These are phyloP conservation scores for Eupeodes corollae DNA, from an alignment of 1,140 invertebrate genomes.

Conservation along the genomic window DNA sequence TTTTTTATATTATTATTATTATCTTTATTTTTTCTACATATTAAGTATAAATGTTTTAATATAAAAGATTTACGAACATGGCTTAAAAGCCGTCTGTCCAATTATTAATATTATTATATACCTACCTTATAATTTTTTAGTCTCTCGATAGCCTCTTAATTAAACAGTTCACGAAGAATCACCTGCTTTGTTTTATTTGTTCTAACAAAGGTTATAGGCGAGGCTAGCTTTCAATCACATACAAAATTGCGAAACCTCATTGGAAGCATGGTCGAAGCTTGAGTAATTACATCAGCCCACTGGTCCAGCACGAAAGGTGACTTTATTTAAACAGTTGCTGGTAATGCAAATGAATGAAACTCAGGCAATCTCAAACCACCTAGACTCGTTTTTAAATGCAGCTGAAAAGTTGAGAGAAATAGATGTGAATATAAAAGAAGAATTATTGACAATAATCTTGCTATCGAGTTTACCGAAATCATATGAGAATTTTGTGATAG, in stretches of 20 bases:
- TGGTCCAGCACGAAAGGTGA: not conserved
- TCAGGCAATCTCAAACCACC: not conserved
- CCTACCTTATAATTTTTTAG: too few relatives aligned
- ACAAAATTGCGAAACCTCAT: not conserved
- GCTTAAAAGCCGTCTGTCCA: too few relatives aligned
- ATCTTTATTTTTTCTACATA: too few relatives aligned
- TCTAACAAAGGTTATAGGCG: too few relatives aligned
- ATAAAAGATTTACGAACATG: too few relatives aligned
- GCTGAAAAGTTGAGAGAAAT: not conserved
- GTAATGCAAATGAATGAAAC: not conserved
- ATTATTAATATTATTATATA: too few relatives aligned
- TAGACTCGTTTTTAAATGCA: not conserved
- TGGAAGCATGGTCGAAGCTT: not conserved
- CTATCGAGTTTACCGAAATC: not conserved
- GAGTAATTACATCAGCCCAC: not conserved
- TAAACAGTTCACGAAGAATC: too few relatives aligned
- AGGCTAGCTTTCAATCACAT: too few relatives aligned
- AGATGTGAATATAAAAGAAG: not conserved
- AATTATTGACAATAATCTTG: not conserved
- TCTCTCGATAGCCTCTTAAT: too few relatives aligned
- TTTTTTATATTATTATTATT: too few relatives aligned
- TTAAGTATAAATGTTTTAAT: too few relatives aligned
- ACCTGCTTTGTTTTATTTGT: too few relatives aligned
- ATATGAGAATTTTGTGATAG: not conserved
- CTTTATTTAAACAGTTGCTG: not conserved